Evolutionary conservation across 1,140 invertebrate genomes (phyloP), one percentile per base, ranked within the genome.

Genomic region (Trachelipus rathkii): DNA sequence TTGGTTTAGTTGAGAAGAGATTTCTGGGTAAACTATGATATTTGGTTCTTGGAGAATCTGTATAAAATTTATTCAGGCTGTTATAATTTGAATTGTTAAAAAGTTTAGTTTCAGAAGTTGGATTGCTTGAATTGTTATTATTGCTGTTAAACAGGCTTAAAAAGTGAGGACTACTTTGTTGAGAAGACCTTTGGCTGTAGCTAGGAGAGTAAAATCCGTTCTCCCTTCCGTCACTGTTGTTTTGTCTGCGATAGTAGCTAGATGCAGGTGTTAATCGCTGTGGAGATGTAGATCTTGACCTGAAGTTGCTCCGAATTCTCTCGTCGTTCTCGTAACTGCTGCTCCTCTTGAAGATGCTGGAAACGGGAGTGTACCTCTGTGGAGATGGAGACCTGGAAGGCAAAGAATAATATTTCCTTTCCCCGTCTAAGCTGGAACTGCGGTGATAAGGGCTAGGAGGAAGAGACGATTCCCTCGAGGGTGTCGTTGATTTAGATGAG

Each of bases 381-480:
- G 50, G 50, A 19, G 50, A n/a, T 60, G 50, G 50, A 60, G 50
- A 60, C 50, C 50, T 60, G 50, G 50, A 60, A 60, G 50, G 50
- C 50, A 60, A 60, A n/a, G n/a, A 15, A 19, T 60, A 60, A 19
- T 60, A 60, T 19, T 60, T 60, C 19, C n/a, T 60, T 60, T 60
- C 50, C 19, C 50, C 50, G 11, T 60, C 50, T 2, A 15, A 60
- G 19, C 50, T 60, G 50, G 50, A 15, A 19, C 50, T 60, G 19
- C 50, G 50, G 19, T 8, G 50, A 60, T 60, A 60, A 19, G 19
- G 11, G 50, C 50, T 60, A 2, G 50, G 50, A 60, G 50, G 50
- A 19, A 33, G 50, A 19, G 50, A 60, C 1, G 50, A 60, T 1
- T 60, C 50, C 11, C 50, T 13, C 11, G 50, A 19, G 8, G 50